phyloP scores from a whole-genome alignment of 64 coral and sea anemone species.

The Montipora foliosa region DNA sequence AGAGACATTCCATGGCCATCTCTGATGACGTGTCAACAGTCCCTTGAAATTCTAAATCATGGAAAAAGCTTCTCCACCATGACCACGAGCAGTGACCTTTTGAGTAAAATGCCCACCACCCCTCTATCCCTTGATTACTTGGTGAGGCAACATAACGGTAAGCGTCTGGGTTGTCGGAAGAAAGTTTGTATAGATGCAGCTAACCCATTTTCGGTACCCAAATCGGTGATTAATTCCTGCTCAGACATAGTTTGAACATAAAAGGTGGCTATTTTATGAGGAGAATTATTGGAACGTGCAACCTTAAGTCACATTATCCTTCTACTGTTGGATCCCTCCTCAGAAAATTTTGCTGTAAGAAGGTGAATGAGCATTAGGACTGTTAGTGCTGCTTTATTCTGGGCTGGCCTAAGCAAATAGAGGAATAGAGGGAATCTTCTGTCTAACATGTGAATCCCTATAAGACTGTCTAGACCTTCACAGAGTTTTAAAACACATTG shows the following conservation, averaged over 20 bases:
- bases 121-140: slow-evolving; percentile 38
- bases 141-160: slow-evolving; percentile 37
- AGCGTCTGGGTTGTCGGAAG: slow-evolving; percentile 27
- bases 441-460: too few relatives aligned
- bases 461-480: too few relatives aligned
- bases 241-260: slow-evolving; percentile 19
- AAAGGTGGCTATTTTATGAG: slow-evolving; percentile 33
- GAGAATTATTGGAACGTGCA: slow-evolving; percentile 30
- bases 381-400: too few relatives aligned
- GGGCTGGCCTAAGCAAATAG: too few relatives aligned
- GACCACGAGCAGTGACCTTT: slow-evolving; percentile 15
- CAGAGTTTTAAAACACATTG: too few relatives aligned
- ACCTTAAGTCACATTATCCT: slow-evolving; percentile 27
- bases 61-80: background rate
- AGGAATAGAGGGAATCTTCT: too few relatives aligned
- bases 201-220: background rate
- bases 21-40: slow-evolving; percentile 34
- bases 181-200: slow-evolving; percentile 6
- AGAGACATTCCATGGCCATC: slow-evolving; percentile 21
- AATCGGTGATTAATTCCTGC: background rate
- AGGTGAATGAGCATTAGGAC: too few relatives aligned
- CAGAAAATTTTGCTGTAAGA: too few relatives aligned
- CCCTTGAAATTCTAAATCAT: slow-evolving; percentile 33
- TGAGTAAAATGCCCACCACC: slow-evolving; percentile 44
- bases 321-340: background rate